A percentile compares a stretch with the other conserved stretches of the same genome.
These are phyloP conservation scores for Malthinus flaveolus DNA, from an alignment of 2,888 invertebrate species.

Conservation along the genomic window DNA sequence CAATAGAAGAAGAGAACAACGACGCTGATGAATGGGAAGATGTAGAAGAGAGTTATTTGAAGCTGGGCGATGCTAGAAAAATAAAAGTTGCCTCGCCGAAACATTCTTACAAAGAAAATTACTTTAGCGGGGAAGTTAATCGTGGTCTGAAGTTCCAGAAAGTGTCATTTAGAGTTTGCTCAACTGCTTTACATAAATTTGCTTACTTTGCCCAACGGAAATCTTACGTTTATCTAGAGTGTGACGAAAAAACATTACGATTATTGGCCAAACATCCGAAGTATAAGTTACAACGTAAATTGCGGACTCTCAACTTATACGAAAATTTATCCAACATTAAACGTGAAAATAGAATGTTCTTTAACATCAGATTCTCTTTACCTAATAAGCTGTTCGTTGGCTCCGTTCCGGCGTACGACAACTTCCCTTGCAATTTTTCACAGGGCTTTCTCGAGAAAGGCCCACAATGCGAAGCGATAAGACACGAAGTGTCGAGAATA, in stretches of 20 bases:
- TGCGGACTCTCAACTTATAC: constrained; percentile 17
- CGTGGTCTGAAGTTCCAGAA: constrained; percentile 19
- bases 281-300: constrained; percentile 5
- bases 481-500: constrained; percentile 25
- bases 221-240: constrained; percentile 22
- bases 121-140: constrained; percentile 18
- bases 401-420: constrained; percentile 9
- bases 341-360: neutral
- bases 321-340: constrained; percentile 9
- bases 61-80: too few relatives aligned
- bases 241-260: constrained; percentile 21
- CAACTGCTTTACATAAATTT: constrained; percentile 27
- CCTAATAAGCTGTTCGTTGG: constrained; percentile 26
- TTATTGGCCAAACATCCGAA: constrained; percentile 16
- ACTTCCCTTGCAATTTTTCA: constrained; percentile 15
- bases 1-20: constrained; percentile 10
- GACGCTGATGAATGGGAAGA: too few relatives aligned
- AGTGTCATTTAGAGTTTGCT: constrained; percentile 32
- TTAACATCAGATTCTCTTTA: constrained; percentile 18
- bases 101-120: neutral
- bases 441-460: constrained; percentile 26
- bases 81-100: too few relatives aligned
- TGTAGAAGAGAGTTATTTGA: too few relatives aligned
- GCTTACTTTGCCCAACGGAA: constrained; percentile 29
- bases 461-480: constrained; percentile 15